Evolutionary conservation across 2,113 vertebrate genomes (phyloP), one percentile per base, ranked within the genome.

Genomic region (Oceanites oceanicus): DNA sequence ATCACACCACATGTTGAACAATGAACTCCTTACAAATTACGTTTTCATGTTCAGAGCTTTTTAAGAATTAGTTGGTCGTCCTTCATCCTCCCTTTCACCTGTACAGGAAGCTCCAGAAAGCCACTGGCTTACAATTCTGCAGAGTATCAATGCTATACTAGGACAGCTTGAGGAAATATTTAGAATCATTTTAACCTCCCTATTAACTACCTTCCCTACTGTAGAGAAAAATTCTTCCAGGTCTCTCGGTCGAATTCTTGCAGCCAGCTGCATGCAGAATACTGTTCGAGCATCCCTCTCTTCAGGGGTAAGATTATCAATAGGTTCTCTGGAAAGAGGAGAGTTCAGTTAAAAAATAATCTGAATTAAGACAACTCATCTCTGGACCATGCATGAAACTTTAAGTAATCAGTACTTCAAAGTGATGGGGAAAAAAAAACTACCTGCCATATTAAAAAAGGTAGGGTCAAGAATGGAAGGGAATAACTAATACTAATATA

Each of bases 221-320:
- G 99, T 99, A 87, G 99, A 99, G 97, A 99, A 99, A 97, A 99
- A 99, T 83, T 99, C 99, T 97, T 99, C 99, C 97, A 99, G 97
- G 97, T 99, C 99, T 87, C 99, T 98, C 11, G 99, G 99, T 42
- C 99, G 98, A 88, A 99, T 99, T 96, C 99, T 98, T 73, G 99
- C 99, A n/a, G 99, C 99, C 85, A 99, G 97, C 86, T 99, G 99
- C 99, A 99, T 99, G 83, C 99, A 99, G 94, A 99, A 99, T 11
- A 99, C 99, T 6, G 99, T 99, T 42, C 99, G 98, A 58, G 99
- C 99, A 96, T 99, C 99, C 58, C 99, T 98, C 97, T 99, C 99
- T 87, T 99, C 99, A 38, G 99, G 99, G 45, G 99, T 99, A 78
- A 99, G 97, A 97, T 99, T 99, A 97, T 99, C 99, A 83, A 99